phyloP scores from a whole-genome alignment of 2,797 vertebrate genomes.

The Tolypeutes matacus region DNA sequence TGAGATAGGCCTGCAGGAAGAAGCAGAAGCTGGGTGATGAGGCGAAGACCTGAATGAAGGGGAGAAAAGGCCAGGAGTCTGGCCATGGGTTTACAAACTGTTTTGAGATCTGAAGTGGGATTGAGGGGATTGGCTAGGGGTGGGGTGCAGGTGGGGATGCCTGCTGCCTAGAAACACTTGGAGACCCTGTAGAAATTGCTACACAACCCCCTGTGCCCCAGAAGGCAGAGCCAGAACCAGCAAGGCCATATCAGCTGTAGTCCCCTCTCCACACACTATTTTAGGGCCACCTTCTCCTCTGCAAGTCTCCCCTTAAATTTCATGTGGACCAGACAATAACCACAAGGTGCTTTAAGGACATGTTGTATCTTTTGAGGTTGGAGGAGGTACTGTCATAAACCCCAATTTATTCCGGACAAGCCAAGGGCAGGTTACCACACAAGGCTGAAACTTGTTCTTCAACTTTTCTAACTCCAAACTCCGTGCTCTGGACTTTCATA shows the following conservation, averaged over 20 bases:
- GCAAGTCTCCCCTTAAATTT: neutral
- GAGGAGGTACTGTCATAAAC: neutral
- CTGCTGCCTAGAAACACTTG: slow-evolving; percentile 6
- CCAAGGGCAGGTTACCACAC: neutral
- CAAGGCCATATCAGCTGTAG: neutral
- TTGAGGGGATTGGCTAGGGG: neutral
- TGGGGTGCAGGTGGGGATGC: neutral
- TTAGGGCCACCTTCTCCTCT: neutral
- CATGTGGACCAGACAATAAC: neutral
- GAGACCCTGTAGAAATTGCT: neutral
- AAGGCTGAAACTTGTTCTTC: neutral
- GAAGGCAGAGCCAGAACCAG: neutral
- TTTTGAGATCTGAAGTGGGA: slow-evolving; percentile 37
- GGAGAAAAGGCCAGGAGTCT: neutral
- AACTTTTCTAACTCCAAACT: neutral
- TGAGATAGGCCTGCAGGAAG: neutral
- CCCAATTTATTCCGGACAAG: neutral
- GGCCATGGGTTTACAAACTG: neutral
- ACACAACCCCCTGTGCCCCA: neutral
- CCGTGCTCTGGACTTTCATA: neutral
- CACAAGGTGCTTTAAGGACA: neutral
- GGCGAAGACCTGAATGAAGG: neutral
- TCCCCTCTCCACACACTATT: neutral
- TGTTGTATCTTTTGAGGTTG: neutral
- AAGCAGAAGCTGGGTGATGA: neutral